Evolutionary conservation across 2,113 vertebrate species (phyloP).

Genomic region (Motacilla alba): DNA sequence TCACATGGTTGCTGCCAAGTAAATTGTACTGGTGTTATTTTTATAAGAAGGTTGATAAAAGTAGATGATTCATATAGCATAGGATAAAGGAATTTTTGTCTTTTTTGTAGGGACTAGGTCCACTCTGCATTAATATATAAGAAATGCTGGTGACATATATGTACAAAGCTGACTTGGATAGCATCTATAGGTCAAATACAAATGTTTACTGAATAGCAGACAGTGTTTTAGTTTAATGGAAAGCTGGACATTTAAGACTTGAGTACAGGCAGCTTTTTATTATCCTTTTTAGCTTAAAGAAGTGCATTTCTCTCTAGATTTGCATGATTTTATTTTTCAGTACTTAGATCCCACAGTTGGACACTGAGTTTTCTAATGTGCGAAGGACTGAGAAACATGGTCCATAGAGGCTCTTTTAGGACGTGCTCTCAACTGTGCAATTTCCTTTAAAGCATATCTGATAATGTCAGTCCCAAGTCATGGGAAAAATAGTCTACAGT

Average conservation of each 20-base stretch:
- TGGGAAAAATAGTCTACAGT: background rate
- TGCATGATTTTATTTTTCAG: background rate
- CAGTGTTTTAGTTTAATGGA: background rate
- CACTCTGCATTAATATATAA: background rate
- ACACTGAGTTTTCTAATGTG: background rate
- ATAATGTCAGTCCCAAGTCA: background rate
- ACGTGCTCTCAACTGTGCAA: background rate
- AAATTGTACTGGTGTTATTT: background rate
- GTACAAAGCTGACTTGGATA: background rate
- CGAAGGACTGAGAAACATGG: background rate
- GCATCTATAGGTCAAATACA: background rate
- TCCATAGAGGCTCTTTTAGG: background rate
- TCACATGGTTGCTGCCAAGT: background rate
- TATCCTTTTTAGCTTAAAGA: background rate
- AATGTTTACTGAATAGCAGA: background rate
- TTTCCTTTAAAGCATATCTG: slow-evolving; percentile 33
- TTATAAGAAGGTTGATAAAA: background rate
- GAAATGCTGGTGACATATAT: background rate
- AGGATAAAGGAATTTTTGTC: background rate
- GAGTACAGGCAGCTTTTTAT: background rate
- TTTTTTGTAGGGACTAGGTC: background rate
- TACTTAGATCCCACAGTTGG: background rate
- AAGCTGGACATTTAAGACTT: background rate
- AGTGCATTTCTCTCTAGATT: background rate
- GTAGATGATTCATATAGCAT: background rate